Evolutionary conservation across 2,113 vertebrate species (phyloP).

Genomic region (Chaetorhynchus papuensis): DNA sequence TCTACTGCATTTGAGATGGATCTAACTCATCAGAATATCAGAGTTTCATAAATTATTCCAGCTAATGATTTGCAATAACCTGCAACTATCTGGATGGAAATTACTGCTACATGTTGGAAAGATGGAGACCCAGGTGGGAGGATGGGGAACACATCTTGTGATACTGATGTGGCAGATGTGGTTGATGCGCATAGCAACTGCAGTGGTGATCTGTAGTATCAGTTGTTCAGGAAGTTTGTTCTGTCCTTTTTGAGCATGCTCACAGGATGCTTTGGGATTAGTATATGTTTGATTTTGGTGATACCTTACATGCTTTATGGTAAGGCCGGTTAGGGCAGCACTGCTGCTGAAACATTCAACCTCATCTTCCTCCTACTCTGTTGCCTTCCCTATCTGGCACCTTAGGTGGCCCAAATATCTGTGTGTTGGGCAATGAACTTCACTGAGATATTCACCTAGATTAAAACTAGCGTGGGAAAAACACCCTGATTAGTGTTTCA

Average conservation of each 20-base stretch:
- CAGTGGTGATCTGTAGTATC: background rate
- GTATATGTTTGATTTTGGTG: background rate
- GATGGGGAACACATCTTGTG: too few relatives aligned
- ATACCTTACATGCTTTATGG: background rate
- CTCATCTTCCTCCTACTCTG: background rate
- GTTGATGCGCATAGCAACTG: background rate
- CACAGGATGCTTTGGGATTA: background rate
- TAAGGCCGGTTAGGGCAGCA: background rate
- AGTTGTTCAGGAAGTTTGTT: background rate
- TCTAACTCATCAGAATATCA: background rate
- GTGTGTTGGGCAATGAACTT: background rate
- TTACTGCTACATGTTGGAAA: background rate
- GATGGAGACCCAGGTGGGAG: background rate
- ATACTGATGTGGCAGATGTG: background rate
- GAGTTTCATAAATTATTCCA: background rate
- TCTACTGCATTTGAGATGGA: background rate
- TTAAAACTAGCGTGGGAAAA: background rate
- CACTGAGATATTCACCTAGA: background rate
- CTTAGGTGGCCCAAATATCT: background rate
- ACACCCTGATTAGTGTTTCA: background rate
- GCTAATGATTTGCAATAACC: background rate
- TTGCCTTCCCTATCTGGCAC: background rate
- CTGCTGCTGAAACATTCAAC: background rate
- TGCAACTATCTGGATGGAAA: background rate
- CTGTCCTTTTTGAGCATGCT: background rate